These are phyloP conservation scores for Monomorium pharaonis DNA, from an alignment of 1,140 invertebrate species.

Conservation along the genomic window DNA sequence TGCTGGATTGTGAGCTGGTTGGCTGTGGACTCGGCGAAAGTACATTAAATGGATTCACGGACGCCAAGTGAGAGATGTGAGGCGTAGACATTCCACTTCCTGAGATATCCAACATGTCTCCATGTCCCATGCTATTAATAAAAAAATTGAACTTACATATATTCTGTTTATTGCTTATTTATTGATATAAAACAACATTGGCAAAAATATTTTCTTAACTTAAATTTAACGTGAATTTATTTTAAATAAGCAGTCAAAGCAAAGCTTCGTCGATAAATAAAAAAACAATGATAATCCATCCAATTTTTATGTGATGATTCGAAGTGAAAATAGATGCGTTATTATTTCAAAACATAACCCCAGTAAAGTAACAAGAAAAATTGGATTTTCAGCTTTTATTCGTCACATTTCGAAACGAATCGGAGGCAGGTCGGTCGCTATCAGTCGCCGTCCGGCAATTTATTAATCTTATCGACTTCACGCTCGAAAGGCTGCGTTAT, in stretches of 20 bases:
- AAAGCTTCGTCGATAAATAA: neutral
- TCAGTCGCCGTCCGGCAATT: neutral
- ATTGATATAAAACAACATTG: neutral
- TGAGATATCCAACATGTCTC: constrained; percentile 69
- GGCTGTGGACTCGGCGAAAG: constrained; percentile 73
- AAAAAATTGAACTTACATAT: neutral
- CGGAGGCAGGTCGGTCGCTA: neutral
- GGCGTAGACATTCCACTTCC: constrained; percentile 72
- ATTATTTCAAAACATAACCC: constrained; percentile 66
- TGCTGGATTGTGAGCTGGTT: constrained; percentile 75
- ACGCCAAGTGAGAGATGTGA: constrained; percentile 70
- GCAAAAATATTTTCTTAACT: neutral
- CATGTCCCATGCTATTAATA: constrained; percentile 68
- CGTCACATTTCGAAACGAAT: neutral
- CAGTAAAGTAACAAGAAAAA: neutral
- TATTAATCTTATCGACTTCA: neutral
- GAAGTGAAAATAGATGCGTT: neutral
- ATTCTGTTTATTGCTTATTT: neutral
- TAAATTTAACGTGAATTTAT: neutral
- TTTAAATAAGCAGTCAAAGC: neutral
- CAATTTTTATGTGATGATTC: constrained; percentile 68
- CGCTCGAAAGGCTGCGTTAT: neutral
- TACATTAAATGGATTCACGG: constrained; percentile 72
- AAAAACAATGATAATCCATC: neutral
- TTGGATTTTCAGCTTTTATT: neutral